Base-by-base conservation (phyloP, 1,140 invertebrate genomes). In the Adoxophyes honmai region DNA sequence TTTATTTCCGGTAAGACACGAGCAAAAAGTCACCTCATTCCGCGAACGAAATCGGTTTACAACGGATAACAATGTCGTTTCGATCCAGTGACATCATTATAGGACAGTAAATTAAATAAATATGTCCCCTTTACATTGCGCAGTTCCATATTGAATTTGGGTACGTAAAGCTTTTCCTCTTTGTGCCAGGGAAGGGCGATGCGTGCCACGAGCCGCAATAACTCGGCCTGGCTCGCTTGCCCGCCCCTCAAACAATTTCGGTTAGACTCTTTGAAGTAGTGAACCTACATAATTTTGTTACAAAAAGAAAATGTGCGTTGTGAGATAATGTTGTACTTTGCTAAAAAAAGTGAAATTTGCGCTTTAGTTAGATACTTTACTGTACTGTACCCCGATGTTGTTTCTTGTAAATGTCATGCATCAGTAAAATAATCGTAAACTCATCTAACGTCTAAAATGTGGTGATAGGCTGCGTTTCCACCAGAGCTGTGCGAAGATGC, bases 1-100 rank as follows among this genome's bases (percentile, higher is more conserved):
- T 92, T 55, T 93, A 92, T 69, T 96, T 96, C 82, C 92, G 92
- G 93, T 96, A 92, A 92, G 91, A 62, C 10, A 55, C 6, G 6
- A 28, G n/a, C n/a, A 28, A 28, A 3, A 28, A 28, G 21, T 28
- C 21, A 28, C 6, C 6, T 28, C 6, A 28, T 28, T 28, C 6
- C 6, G 21, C 6, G 21, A 28, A 6, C 21, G 21, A 28, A 3
- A 28, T 28, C 21, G 21, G 21, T 28, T 28, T 28, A 28, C 6
- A 28, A 28, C 21, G 6, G 6, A 28, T 6, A 28, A 6, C 6
- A 28, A 3, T 28, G 6, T 28, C 6, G 2, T 28, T 28, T 6
- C 21, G 21, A 28, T 28, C 6, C 6, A 28, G 21, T 28, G 21
- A 28, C n/a, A n/a, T n/a, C n/a, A n/a, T n/a, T 21, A 37, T 52